Conservation (phyloP, 1,140 invertebrate genomes). For the Aphelenchoides avenae region DNA sequence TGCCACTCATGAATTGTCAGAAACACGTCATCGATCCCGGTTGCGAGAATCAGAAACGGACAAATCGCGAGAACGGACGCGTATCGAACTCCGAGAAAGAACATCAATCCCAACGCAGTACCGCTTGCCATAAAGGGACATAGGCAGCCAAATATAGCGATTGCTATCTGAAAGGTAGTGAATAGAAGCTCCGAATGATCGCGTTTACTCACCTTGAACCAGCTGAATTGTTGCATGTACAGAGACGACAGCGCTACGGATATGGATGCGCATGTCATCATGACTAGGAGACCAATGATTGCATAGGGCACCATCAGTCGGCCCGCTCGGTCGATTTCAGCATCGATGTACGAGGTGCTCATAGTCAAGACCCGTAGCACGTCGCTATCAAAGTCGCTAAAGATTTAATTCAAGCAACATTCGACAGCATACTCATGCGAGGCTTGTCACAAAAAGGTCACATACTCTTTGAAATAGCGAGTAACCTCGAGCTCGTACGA, state of each 20-base stretch:
- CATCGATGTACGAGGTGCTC: constrained; percentile 21
- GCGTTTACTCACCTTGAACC: constrained; percentile 32
- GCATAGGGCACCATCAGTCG: constrained; percentile 37
- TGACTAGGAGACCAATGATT: constrained; percentile 39
- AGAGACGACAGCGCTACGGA: constrained; percentile 37
- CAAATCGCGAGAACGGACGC: constrained; percentile 46
- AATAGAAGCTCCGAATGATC: not conserved
- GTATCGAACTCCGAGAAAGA: constrained; percentile 45
- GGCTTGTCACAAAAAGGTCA: too few species aligned
- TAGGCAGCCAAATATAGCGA: constrained; percentile 43
- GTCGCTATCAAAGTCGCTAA: constrained; percentile 35
- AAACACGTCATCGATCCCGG: constrained; percentile 53
- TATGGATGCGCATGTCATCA: constrained; percentile 33
- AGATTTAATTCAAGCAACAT: too few species aligned
- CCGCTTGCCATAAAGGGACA: constrained; percentile 53
- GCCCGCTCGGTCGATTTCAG: constrained; percentile 38
- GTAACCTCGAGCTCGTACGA: constrained; percentile 31
- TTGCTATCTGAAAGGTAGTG: constrained; percentile 17
- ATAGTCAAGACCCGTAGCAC: constrained; percentile 22
- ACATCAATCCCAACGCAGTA: constrained; percentile 47
- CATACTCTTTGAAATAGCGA: constrained; percentile 40
- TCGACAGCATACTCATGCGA: too few species aligned
- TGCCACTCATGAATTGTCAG: constrained; percentile 52
- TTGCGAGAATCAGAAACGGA: constrained; percentile 52
- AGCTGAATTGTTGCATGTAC: constrained; percentile 37